Conservation (phyloP, 2,113 vertebrate species). For the Eubucco bourcierii region DNA sequence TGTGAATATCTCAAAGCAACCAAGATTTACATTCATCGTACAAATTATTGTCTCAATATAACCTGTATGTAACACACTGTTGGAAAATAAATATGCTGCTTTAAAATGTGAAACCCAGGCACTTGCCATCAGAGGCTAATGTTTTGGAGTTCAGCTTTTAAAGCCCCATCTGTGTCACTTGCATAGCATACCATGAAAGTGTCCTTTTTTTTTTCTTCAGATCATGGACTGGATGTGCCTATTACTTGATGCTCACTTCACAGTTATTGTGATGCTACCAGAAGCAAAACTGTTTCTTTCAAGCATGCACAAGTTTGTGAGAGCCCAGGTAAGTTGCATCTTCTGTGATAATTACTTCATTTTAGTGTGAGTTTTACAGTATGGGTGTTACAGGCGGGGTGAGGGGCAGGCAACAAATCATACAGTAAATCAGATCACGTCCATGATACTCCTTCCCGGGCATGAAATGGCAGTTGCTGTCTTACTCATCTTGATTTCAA, state of each 20-base stretch:
- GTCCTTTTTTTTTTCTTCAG: slow-evolving; percentile 63
- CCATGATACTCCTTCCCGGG: neutral
- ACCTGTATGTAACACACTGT: neutral
- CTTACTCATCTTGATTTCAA: neutral
- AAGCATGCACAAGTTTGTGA: slow-evolving; percentile 86
- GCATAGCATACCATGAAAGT: neutral
- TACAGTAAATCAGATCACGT: neutral
- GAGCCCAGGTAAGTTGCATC: slow-evolving; percentile 84
- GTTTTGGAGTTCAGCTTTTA: neutral
- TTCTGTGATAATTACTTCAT: neutral
- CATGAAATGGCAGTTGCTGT: neutral
- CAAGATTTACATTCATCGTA: neutral
- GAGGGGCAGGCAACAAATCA: neutral
- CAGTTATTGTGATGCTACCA: slow-evolving; percentile 89
- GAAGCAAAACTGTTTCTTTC: slow-evolving; percentile 85
- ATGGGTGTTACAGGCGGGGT: neutral
- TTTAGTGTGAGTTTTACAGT: neutral
- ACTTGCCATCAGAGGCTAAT: neutral
- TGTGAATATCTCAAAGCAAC: neutral
- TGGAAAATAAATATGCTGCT: neutral
- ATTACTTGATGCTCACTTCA: slow-evolving; percentile 92
- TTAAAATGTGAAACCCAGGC: neutral
- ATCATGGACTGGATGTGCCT: slow-evolving; percentile 96
- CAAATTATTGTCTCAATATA: neutral
- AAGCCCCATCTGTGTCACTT: neutral